These are phyloP conservation scores for Nesometra sesokonis DNA, from an alignment of 35 echinoderm and acorn worm genomes.

Conservation along the genomic window DNA sequence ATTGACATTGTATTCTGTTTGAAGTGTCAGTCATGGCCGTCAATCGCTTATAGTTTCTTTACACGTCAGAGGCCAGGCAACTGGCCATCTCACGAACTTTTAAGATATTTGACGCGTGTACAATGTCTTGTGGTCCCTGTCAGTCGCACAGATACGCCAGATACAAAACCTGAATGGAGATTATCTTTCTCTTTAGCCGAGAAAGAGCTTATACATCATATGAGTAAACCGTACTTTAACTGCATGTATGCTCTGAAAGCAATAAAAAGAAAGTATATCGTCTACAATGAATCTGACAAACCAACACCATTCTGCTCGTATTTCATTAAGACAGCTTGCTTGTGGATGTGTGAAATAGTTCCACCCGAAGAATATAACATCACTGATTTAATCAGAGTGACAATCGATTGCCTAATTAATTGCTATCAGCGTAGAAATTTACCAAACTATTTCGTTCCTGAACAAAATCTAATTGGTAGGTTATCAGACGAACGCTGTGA, in stretches of 20 bases:
- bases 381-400: background rate
- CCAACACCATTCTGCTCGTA: background rate
- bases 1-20: too few relatives aligned
- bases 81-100: too few relatives aligned
- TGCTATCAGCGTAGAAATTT: background rate
- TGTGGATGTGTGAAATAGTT: background rate
- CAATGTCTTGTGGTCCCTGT: too few relatives aligned
- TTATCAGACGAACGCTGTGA: background rate
- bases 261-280: background rate
- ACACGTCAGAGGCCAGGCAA: too few relatives aligned
- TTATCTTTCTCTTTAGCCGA: background rate
- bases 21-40: too few relatives aligned
- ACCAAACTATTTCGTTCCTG: background rate
- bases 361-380: background rate
- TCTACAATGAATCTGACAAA: background rate
- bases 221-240: background rate
- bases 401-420: background rate
- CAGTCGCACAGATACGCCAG: too few relatives aligned
- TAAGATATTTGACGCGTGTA: too few relatives aligned
- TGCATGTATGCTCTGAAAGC: background rate
- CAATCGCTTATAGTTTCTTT: too few relatives aligned
- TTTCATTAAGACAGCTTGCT: background rate
- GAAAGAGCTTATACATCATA: background rate
- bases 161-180: too few relatives aligned
- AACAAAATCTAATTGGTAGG: background rate